Evolutionary conservation across 2,797 vertebrate species (phyloP).

Genomic region (Salarias fasciatus): DNA sequence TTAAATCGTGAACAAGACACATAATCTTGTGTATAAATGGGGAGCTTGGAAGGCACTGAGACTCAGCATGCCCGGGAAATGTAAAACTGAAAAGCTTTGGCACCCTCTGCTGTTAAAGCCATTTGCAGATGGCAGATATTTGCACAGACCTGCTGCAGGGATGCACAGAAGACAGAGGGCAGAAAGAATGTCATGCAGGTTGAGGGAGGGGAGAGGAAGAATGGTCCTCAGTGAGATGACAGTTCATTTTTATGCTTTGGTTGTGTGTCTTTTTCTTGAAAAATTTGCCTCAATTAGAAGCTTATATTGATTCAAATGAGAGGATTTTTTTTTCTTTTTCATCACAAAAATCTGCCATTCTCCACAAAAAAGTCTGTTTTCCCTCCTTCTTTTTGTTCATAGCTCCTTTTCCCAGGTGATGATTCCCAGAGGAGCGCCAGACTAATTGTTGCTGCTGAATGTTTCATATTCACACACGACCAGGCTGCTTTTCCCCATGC

Average conservation of each 20-base stretch:
- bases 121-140: slow-evolving; percentile 72
- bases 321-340: slow-evolving; percentile 20
- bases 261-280: slow-evolving; percentile 15
- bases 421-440: slow-evolving; percentile 41
- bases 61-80: slow-evolving; percentile 53
- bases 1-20: slow-evolving; percentile 44
- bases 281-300: slow-evolving; percentile 7
- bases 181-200: slow-evolving; percentile 33
- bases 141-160: slow-evolving; percentile 62
- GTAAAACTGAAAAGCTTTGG: slow-evolving; percentile 85
- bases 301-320: slow-evolving; percentile 23
- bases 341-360: slow-evolving; percentile 5
- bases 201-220: slow-evolving; percentile 31
- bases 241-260: slow-evolving; percentile 17
- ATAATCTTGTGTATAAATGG: slow-evolving; percentile 38
- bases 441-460: slow-evolving; percentile 64
- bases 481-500: too few relatives aligned
- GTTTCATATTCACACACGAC: slow-evolving; percentile 61
- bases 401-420: slow-evolving; percentile 34
- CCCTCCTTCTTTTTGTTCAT: slow-evolving; percentile 11
- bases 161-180: slow-evolving; percentile 55
- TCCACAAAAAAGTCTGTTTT: not conserved
- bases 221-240: slow-evolving; percentile 30
- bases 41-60: slow-evolving; percentile 50
- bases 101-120: slow-evolving; percentile 87